phyloP scores from a whole-genome alignment of 1,140 invertebrate genomes.

The Heliconius congener region DNA sequence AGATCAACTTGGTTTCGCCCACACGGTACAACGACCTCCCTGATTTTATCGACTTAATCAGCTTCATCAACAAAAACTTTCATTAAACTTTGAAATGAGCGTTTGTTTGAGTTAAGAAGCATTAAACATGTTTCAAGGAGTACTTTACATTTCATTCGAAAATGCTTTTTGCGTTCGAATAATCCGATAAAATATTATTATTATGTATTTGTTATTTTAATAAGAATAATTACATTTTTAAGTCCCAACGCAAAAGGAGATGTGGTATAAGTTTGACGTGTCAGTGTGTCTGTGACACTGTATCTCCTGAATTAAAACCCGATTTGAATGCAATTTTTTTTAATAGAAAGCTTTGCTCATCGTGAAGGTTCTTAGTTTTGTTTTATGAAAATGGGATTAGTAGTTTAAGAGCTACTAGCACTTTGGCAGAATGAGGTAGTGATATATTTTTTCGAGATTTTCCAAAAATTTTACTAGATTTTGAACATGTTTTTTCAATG shows the following conservation, averaged over 20 bases:
- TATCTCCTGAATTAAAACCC: too few species aligned
- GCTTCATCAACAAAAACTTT: slow-evolving; percentile 39
- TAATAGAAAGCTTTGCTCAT: too few species aligned
- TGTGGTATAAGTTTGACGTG: too few species aligned
- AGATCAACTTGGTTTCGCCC: slow-evolving; percentile 37
- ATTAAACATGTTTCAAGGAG: background rate
- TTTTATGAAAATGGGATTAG: too few species aligned
- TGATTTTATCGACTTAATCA: slow-evolving; percentile 41
- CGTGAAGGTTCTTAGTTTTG: too few species aligned
- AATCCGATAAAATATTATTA: background rate
- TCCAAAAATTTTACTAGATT: too few species aligned
- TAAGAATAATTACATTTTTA: background rate
- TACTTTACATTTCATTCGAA: slow-evolving; percentile 2
- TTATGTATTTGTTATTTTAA: background rate
- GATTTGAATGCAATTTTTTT: too few species aligned
- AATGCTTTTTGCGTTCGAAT: background rate
- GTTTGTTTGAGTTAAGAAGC: slow-evolving; percentile 1
- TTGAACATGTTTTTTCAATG: background rate
- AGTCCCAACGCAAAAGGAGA: too few species aligned
- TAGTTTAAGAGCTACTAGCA: too few species aligned
- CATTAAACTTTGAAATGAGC: slow-evolving; percentile 34
- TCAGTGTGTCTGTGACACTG: too few species aligned
- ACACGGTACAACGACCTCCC: slow-evolving; percentile 37
- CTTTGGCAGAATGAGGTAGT: too few species aligned
- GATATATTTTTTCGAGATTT: too few species aligned